These are phyloP conservation scores for Dipodomys spectabilis DNA, from an alignment of 2,113 vertebrate genomes.

Conservation along the genomic window DNA sequence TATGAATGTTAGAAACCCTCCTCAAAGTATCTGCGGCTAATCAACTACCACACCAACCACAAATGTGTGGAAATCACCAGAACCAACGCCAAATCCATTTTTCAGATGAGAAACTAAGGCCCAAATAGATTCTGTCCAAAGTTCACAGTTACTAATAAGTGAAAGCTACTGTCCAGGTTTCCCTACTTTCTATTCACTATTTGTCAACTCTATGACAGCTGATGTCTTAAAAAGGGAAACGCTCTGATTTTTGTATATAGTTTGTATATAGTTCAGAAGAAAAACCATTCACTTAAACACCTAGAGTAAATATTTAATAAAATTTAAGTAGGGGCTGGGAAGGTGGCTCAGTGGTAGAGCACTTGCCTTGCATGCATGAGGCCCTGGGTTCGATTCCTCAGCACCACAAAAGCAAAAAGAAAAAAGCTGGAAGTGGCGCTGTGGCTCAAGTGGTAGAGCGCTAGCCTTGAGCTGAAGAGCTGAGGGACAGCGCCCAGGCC, in stretches of 20 bases:
- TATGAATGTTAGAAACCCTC: background rate
- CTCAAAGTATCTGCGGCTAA: background rate
- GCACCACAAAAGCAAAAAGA: no score
- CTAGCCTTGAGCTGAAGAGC: no score
- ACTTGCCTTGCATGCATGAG: no score
- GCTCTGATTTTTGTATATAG: no score
- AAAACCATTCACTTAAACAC: background rate
- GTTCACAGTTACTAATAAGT: background rate
- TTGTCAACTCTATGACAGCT: background rate
- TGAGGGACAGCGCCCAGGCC: no score
- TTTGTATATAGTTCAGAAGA: background rate
- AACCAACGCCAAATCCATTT: background rate
- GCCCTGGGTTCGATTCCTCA: no score
- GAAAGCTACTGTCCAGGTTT: background rate
- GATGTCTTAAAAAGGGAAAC: background rate
- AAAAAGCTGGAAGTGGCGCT: no score
- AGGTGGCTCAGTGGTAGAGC: no score
- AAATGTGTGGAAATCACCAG: background rate
- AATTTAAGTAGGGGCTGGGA: background rate
- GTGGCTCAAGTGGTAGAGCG: no score
- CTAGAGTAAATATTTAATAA: background rate
- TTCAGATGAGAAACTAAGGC: slow-evolving; percentile 15
- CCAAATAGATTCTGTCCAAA: background rate
- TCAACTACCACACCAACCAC: background rate
- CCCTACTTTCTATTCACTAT: background rate